Percentiles rank a stretch among this genome's conserved stretches.
Evolutionary conservation across 2,113 vertebrate species (phyloP).

Genomic region (Cynoglossus semilaevis): DNA sequence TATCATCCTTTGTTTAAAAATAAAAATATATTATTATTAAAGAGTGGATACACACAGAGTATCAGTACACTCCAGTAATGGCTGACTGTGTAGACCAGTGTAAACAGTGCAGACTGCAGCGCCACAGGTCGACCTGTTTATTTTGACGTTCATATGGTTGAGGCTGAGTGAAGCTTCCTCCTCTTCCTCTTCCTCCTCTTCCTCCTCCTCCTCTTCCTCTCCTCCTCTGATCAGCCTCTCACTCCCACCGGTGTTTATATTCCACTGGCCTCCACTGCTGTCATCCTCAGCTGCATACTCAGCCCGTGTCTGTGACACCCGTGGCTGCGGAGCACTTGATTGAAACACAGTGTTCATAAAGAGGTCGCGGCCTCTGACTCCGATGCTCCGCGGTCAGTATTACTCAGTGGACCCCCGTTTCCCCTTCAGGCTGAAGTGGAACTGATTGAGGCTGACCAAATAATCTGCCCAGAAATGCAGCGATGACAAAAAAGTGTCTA

Average conservation of each 20-base stretch:
- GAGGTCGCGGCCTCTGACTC: conserved; percentile 69
- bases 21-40: too few species aligned
- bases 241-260: conserved; percentile 41
- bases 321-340: conserved; percentile 60
- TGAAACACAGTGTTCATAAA: conserved; percentile 51
- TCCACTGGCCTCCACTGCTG: conserved; percentile 45
- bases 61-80: too few species aligned
- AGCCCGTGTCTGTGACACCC: conserved; percentile 53
- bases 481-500: conserved; percentile 71
- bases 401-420: conserved; percentile 68
- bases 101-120: too few species aligned
- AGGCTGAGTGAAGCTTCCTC: too few species aligned
- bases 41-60: too few species aligned
- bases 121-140: too few species aligned
- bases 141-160: too few species aligned
- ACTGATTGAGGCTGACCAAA: conserved; percentile 79
- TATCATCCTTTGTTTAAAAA: too few species aligned
- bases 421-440: conserved; percentile 74
- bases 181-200: too few species aligned
- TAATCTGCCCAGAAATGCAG: conserved; percentile 78
- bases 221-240: too few species aligned
- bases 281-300: conserved; percentile 26
- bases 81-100: too few species aligned
- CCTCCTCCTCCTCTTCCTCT: too few species aligned
- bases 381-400: conserved; percentile 73